These are phyloP conservation scores for Sitta carolinensis DNA, from an alignment of 2,797 vertebrate genomes.

Conservation along the genomic window DNA sequence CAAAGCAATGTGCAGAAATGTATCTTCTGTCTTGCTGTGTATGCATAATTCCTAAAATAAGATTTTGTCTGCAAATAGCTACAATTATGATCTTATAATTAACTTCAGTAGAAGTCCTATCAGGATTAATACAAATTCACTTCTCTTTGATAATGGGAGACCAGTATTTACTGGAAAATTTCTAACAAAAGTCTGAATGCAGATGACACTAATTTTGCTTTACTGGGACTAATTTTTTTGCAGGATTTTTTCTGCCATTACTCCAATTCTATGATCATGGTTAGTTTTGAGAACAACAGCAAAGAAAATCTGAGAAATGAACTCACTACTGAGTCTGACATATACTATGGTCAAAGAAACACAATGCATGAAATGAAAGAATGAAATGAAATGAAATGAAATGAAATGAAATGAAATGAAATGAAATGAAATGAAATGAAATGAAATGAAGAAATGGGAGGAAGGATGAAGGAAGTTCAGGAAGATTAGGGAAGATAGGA, in stretches of 20 bases:
- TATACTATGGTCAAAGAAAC: not conserved
- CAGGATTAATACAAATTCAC: not conserved
- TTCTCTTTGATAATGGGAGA: not conserved
- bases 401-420: too few relatives aligned
- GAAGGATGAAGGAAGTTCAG: too few relatives aligned
- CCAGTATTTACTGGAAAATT: not conserved
- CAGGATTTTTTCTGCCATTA: not conserved
- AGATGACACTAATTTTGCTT: not conserved
- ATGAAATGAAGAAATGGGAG: too few relatives aligned
- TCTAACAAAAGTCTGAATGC: not conserved
- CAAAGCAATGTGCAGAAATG: not conserved
- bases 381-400: fast-evolving
- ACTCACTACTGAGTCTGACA: not conserved
- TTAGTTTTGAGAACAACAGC: not conserved
- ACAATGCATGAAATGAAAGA: not conserved
- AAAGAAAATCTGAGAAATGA: not conserved
- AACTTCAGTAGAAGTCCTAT: not conserved
- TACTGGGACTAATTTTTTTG: not conserved
- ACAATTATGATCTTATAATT: not conserved
- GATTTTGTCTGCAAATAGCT: not conserved
- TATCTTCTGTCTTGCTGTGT: not conserved
- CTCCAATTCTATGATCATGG: not conserved
- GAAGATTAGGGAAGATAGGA: too few relatives aligned
- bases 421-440: fast-evolving
- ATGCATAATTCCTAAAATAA: not conserved